A percentile compares a stretch with the other conserved stretches of the same genome.
Conservation (phyloP, 1,140 invertebrate genomes). For the Lepidotrigona ventralis region DNA sequence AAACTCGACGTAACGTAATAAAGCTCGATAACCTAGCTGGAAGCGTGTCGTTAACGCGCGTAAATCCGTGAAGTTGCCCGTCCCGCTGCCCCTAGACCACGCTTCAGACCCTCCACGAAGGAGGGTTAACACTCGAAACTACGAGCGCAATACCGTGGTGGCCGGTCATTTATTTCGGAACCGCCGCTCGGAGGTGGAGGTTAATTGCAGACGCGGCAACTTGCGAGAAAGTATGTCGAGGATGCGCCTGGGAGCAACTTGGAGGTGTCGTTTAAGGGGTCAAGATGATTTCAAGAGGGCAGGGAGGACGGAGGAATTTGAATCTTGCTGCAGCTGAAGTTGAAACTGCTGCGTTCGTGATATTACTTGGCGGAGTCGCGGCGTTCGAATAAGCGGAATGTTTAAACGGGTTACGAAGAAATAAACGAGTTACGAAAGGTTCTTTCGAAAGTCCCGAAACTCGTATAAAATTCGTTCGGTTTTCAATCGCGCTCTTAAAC, state of each 20-base stretch:
- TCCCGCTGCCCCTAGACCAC: neutral
- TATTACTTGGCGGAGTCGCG: too few species aligned
- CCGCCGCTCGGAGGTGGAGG: conserved; percentile 36
- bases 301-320: neutral
- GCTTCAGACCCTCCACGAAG: neutral
- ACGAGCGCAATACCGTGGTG: conserved; percentile 45
- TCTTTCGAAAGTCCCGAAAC: too few species aligned
- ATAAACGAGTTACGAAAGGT: too few species aligned
- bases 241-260: conserved; percentile 23
- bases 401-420: too few species aligned
- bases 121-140: conserved; percentile 15
- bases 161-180: conserved; percentile 76
- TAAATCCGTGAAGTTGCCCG: conserved; percentile 68
- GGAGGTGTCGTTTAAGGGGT: neutral
- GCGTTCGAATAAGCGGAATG: too few species aligned
- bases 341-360: too few species aligned
- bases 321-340: neutral
- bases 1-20: conserved; percentile 77
- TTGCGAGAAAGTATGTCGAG: conserved; percentile 72
- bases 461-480: too few species aligned
- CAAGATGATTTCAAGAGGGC: neutral
- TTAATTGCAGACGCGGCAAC: conserved; percentile 76
- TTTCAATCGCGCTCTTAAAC: too few species aligned
- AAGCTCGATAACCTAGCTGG: conserved; percentile 43
- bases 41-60: conserved; percentile 54